Evolutionary conservation across 2,888 invertebrate genomes (phyloP).

Genomic region (Willowsia nigromaculata): DNA sequence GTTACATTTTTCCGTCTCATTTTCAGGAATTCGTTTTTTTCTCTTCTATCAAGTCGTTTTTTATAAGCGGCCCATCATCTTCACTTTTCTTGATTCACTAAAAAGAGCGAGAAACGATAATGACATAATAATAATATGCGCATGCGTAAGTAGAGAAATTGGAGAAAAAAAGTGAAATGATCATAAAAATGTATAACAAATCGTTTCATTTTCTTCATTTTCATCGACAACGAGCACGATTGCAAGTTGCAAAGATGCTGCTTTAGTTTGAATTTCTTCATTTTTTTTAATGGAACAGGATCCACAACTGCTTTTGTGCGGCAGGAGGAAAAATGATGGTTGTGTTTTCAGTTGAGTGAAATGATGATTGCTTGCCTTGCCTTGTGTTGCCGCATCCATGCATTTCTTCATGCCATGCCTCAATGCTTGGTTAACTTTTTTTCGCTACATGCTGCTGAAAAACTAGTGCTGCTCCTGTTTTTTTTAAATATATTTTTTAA

Average conservation of each 20-base stretch:
- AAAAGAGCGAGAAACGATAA: not conserved
- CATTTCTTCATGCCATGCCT: conserved; percentile 20
- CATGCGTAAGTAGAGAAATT: too few relatives aligned
- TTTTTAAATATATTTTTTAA: not conserved
- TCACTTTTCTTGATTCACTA: not conserved
- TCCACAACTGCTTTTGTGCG: not conserved
- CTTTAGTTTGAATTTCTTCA: too few relatives aligned
- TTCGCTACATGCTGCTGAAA: not conserved
- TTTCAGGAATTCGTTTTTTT: not conserved
- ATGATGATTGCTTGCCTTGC: conserved; percentile 22
- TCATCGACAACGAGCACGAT: too few relatives aligned
- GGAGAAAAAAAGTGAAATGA: conserved; percentile 13
- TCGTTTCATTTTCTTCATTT: not conserved
- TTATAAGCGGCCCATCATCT: not conserved
- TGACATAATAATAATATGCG: conserved; percentile 9
- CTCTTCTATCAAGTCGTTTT: too few relatives aligned
- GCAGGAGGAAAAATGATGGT: not conserved
- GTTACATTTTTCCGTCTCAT: not conserved
- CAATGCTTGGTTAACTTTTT: conserved; percentile 21
- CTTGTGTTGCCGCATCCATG: conserved; percentile 41
- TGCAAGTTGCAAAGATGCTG: too few relatives aligned
- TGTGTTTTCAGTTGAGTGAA: not conserved
- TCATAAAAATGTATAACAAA: conserved; percentile 50
- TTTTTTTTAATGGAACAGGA: not conserved
- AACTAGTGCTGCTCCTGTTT: not conserved